Percentiles rank a stretch among this genome's conserved stretches.
phyloP scores from a whole-genome alignment of 2,113 vertebrate species.

The Myiozetetes cayanensis region DNA sequence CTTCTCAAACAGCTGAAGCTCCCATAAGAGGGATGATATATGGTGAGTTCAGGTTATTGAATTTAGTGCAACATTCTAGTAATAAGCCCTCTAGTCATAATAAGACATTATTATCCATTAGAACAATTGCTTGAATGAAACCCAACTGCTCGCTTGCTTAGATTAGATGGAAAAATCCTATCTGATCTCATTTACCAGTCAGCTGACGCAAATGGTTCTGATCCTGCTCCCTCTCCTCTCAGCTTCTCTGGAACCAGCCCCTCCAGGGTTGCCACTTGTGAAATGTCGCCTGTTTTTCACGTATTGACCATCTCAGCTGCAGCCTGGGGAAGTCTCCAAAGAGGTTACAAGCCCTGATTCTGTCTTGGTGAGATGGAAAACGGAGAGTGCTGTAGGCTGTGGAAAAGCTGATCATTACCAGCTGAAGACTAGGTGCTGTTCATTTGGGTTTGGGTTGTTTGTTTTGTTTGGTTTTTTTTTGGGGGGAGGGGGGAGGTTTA shows the following conservation, averaged over 20 bases:
- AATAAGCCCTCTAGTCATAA: conserved; percentile 21
- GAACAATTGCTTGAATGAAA: conserved; percentile 44
- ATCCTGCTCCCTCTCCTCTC: neutral
- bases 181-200: neutral
- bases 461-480: neutral
- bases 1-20: conserved; percentile 16
- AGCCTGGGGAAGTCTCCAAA: neutral
- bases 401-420: neutral
- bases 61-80: neutral
- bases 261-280: neutral
- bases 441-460: neutral
- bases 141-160: neutral
- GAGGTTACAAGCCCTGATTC: neutral
- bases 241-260: neutral
- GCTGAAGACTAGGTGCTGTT: neutral
- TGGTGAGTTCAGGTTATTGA: neutral
- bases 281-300: neutral
- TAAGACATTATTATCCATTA: conserved; percentile 29
- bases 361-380: neutral
- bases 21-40: neutral
- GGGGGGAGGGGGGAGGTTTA: no score
- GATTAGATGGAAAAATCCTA: neutral
- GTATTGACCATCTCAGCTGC: neutral
- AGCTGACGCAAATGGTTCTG: neutral
- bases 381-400: neutral